Percentiles rank a stretch among this genome's conserved stretches.
These are phyloP conservation scores for Rhamphomyia laevipes DNA, from an alignment of 2,888 invertebrate genomes.

Conservation along the genomic window DNA sequence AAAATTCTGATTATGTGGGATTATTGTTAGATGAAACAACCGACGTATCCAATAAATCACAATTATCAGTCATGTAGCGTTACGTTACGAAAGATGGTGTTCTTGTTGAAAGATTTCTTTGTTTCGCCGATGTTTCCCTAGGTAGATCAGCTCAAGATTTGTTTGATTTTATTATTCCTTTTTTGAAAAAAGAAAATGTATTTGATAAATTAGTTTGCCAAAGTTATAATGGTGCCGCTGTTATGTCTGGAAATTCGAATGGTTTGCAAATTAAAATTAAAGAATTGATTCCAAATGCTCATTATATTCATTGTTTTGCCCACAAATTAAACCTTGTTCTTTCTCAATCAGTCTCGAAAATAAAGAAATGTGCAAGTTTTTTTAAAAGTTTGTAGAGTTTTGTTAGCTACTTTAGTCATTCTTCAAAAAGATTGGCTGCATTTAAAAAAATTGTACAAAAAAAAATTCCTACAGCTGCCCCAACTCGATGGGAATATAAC, in stretches of 20 bases:
- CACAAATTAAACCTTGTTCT: conserved; percentile 17
- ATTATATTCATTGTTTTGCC: conserved; percentile 20
- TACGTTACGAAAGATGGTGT: conserved; percentile 12
- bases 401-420: conserved; percentile 17
- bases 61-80: conserved; percentile 15
- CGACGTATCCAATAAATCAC: conserved; percentile 12
- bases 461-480: conserved; percentile 12
- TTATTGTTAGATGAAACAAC: conserved; percentile 17
- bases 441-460: conserved; percentile 10
- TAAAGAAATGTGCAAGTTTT: conserved; percentile 2
- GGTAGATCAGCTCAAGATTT: conserved; percentile 15
- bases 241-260: conserved; percentile 15
- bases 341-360: conserved; percentile 1
- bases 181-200: conserved; percentile 4
- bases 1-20: conserved; percentile 18
- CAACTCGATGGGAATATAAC: conserved; percentile 16
- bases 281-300: conserved; percentile 16
- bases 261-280: conserved; percentile 20
- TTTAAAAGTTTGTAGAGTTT: conserved; percentile 7
- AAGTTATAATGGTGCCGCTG: conserved; percentile 19
- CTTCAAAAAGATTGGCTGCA: conserved; percentile 14
- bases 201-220: conserved; percentile 16
- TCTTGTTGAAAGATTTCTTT: conserved; percentile 16
- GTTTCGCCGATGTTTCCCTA: conserved; percentile 12
- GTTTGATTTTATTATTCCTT: background rate